Percentiles rank a stretch among this genome's conserved stretches.
Conservation (phyloP, 2,888 invertebrate genomes). For the Mimachlamys varia region DNA sequence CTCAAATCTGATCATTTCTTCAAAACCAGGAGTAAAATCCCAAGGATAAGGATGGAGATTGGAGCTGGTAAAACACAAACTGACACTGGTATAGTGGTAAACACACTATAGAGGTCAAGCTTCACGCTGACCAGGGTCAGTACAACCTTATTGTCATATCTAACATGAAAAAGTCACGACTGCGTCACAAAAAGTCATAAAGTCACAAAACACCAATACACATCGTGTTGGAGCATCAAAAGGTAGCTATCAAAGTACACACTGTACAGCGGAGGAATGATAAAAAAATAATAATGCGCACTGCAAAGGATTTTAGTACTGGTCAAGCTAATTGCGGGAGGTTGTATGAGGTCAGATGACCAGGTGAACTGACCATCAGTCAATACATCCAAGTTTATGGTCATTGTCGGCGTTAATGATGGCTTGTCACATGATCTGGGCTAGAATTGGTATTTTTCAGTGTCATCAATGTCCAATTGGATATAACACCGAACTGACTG, state of each 20-base stretch:
- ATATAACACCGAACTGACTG: neutral
- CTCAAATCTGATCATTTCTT: neutral
- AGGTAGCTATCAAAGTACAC: too few relatives aligned
- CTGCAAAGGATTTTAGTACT: neutral
- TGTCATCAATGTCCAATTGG: neutral
- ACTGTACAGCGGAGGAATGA: too few relatives aligned
- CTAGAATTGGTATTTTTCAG: neutral
- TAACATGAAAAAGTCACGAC: neutral
- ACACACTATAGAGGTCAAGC: too few relatives aligned
- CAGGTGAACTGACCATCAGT: constrained; percentile 21
- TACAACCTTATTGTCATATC: neutral
- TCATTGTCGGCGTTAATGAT: neutral
- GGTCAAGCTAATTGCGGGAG: neutral
- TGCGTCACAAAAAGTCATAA: too few relatives aligned
- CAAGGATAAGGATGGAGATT: neutral
- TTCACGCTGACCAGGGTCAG: neutral
- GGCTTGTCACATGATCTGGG: neutral
- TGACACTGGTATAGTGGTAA: too few relatives aligned
- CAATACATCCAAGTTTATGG: neutral
- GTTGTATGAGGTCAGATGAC: neutral
- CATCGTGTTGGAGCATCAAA: neutral
- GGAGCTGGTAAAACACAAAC: too few relatives aligned
- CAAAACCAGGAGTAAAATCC: neutral
- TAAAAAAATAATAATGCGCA: neutral
- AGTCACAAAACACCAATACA: neutral